phyloP scores from a whole-genome alignment of 2,113 vertebrate genomes.

The Nymphicus hollandicus region DNA sequence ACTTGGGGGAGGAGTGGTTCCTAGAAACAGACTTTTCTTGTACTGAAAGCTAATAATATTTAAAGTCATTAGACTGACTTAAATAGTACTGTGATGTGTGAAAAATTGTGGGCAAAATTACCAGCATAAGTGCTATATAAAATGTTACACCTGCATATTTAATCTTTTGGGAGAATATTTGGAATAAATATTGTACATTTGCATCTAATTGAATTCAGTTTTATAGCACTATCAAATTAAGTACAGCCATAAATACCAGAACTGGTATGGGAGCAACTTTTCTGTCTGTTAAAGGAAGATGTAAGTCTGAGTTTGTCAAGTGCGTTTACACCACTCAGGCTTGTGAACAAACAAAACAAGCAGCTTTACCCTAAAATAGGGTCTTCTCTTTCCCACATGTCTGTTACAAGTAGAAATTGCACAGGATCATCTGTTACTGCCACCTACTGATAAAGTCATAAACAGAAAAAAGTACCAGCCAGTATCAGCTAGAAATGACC shows the following conservation, averaged over 20 bases:
- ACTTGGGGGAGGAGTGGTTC: not conserved
- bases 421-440: conserved; percentile 38
- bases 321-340: not conserved
- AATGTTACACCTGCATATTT: not conserved
- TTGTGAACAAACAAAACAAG: not conserved
- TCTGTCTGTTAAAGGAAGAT: not conserved
- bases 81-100: not conserved
- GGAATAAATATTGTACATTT: not conserved
- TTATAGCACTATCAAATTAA: not conserved
- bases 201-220: not conserved
- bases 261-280: not conserved
- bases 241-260: not conserved
- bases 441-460: conserved; percentile 45
- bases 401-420: not conserved
- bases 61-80: not conserved
- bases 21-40: not conserved
- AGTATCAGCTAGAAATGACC: not conserved
- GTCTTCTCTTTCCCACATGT: not conserved
- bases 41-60: not conserved
- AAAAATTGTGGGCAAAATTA: not conserved
- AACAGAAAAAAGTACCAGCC: not conserved
- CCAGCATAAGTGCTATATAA: not conserved
- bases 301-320: not conserved
- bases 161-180: not conserved
- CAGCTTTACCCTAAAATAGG: not conserved